phyloP scores from a whole-genome alignment of 2,113 vertebrate genomes.

The Morone chrysops region DNA sequence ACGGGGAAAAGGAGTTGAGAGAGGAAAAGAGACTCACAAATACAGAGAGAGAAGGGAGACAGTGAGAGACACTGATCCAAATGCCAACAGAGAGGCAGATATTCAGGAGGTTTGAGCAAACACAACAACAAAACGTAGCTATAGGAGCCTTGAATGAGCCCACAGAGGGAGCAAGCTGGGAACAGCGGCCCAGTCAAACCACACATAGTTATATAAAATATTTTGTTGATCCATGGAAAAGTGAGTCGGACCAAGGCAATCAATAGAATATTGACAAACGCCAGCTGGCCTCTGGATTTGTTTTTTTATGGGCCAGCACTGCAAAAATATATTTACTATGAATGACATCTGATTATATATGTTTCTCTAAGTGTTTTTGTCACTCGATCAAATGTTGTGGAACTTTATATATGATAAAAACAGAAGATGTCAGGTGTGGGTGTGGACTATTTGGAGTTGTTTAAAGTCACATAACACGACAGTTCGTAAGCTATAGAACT shows the following conservation, averaged over 20 bases:
- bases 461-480: not conserved
- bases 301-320: conserved; percentile 12
- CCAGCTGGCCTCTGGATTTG: conserved; percentile 29
- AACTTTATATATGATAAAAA: not conserved
- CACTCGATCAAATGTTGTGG: not conserved
- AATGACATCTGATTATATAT: not conserved
- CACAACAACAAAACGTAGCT: conserved; percentile 36
- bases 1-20: conserved; percentile 25
- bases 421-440: not conserved
- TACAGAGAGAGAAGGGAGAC: conserved; percentile 36
- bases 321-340: not conserved
- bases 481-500: not conserved
- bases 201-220: conserved; percentile 70
- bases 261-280: conserved; percentile 67
- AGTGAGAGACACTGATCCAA: conserved; percentile 44
- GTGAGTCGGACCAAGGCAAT: conserved; percentile 39
- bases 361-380: not conserved
- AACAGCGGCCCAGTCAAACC: conserved; percentile 36
- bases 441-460: no score
- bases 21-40: not conserved
- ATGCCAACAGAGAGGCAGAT: conserved; percentile 36
- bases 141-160: conserved; percentile 15
- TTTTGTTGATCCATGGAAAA: conserved; percentile 75
- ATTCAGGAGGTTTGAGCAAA: conserved; percentile 33
- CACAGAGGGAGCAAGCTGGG: conserved; percentile 19